Percentiles rank a stretch among this genome's conserved stretches.
phyloP scores from a whole-genome alignment of 2,888 invertebrate species.

The Teleiodes luculella region DNA sequence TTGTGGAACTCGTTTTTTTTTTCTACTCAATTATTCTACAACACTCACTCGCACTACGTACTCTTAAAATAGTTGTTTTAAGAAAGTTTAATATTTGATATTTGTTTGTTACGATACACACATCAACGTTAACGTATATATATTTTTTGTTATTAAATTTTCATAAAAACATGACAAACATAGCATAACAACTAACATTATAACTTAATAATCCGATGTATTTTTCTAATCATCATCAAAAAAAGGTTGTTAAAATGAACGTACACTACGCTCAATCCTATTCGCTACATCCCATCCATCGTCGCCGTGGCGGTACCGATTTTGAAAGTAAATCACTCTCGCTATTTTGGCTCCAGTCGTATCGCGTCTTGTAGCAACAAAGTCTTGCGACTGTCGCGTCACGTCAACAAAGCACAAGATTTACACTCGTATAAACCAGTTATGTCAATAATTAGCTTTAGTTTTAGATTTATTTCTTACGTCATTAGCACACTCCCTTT shows the following conservation, averaged over 20 bases:
- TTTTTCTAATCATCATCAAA: too few relatives aligned
- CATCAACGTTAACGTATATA: too few relatives aligned
- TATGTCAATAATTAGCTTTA: constrained; percentile 26
- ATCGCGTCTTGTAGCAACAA: constrained; percentile 33
- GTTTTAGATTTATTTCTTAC: constrained; percentile 14
- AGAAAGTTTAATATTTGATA: too few relatives aligned
- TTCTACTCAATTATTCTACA: too few relatives aligned
- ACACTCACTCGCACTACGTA: too few relatives aligned
- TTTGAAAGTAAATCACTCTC: constrained; percentile 2
- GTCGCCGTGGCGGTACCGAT: not conserved
- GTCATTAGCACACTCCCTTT: not conserved
- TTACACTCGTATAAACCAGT: constrained; percentile 33
- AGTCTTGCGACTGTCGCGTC: constrained; percentile 35
- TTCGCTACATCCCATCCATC: not conserved
- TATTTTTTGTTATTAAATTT: too few relatives aligned
- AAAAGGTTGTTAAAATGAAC: not conserved
- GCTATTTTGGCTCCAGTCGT: constrained; percentile 3
- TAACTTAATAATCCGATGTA: too few relatives aligned
- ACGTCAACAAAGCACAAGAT: constrained; percentile 45
- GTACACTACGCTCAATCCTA: not conserved
- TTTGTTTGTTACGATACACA: too few relatives aligned
- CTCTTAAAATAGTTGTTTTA: too few relatives aligned
- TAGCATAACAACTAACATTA: too few relatives aligned
- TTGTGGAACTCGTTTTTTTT: too few relatives aligned
- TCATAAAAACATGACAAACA: too few relatives aligned